Conservation (phyloP, 1,140 invertebrate species). For the Cataglyphis hispanica region DNA sequence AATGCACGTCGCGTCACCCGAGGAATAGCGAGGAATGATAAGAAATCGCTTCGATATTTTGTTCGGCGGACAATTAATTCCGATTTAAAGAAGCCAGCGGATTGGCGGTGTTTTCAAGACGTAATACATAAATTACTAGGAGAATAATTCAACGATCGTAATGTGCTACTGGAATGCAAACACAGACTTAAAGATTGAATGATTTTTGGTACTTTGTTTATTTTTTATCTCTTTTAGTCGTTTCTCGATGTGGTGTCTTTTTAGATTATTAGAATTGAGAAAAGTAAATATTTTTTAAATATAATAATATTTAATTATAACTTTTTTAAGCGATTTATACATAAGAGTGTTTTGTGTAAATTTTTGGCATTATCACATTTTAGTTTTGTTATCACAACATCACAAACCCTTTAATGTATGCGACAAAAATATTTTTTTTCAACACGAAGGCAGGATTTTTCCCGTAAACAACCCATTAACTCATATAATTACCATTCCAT, state of each 20-base stretch:
- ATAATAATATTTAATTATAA: background rate
- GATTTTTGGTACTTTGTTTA: background rate
- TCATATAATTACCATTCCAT: too few species aligned
- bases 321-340: background rate
- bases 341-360: background rate
- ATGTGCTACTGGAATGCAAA: background rate
- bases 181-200: background rate
- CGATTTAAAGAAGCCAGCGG: constrained; percentile 6
- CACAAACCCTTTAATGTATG: background rate
- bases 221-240: constrained; percentile 2
- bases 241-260: background rate
- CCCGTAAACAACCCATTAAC: background rate
- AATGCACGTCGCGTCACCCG: constrained; percentile 4
- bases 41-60: background rate
- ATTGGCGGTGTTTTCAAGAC: background rate
- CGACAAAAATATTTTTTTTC: background rate
- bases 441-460: background rate
- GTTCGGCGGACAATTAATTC: background rate
- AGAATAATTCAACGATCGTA: constrained; percentile 15
- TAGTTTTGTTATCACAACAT: background rate
- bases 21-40: constrained; percentile 29
- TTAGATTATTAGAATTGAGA: background rate
- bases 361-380: background rate
- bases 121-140: background rate
- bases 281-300: background rate